Evolutionary conservation across 2,113 vertebrate genomes (phyloP), one percentile per base, ranked within the genome.

Genomic region (Pica pica): DNA sequence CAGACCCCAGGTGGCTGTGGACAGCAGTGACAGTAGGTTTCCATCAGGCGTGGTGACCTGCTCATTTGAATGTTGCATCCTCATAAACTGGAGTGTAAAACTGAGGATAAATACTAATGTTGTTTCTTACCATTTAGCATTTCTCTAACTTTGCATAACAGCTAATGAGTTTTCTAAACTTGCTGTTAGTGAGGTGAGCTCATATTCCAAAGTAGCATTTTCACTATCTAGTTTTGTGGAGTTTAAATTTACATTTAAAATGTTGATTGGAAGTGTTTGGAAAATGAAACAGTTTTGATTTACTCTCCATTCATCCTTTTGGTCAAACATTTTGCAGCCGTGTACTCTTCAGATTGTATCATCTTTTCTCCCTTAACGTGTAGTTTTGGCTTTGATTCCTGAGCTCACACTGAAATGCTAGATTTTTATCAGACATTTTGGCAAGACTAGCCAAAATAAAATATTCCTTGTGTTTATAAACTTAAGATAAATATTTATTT

Each of bases 161-260:
- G 37, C 13, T 37, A 17, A 30, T 87, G 55, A 28, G 56, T 89
- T 84, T 87, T 57, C 64, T 81, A 26, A 84, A 70, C 13, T 84
- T 0, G 0, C 15, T 71, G 13, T 49, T 87, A 42, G 14, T 81
- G 42, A 89, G 8, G 16, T 2, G 6, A 20, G 4, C 9, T 70
- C 5, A 5, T 57, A 39, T 9, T 86, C 21, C 6, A 69, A 65
- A 9, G 42, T 44, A 70, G 21, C 5, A 39, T 35, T 73, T 80
- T 71, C 30, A 26, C 8, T 59, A 16, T 28, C 41, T 87, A n/a
- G 13, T 67, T 68, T 50, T 9, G 16, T 15, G 2, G 10, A 1
- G 5, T 33, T 59, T 65, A 64, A 33, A 56, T 44, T 83, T 70
- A 6, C 3, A 16, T 78, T 70, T 94, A 44, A 22, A 76, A 23